These are phyloP conservation scores for Marasmarcha lunaedactyla DNA, from an alignment of 2,888 invertebrate species.

Conservation along the genomic window DNA sequence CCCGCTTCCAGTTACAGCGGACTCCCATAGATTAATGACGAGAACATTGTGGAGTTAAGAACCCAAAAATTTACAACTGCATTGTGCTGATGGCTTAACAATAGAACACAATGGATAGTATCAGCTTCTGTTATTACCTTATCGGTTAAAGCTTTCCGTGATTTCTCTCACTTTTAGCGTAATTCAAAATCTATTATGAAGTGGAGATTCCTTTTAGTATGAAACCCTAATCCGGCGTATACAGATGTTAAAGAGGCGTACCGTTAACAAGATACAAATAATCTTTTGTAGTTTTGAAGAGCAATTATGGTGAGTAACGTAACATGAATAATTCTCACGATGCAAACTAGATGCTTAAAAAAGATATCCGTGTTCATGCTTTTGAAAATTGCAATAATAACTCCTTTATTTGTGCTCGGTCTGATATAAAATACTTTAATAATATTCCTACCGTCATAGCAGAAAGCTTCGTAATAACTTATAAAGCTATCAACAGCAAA, in stretches of 20 bases:
- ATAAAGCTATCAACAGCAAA: conserved; percentile 19
- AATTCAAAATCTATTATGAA: conserved; percentile 53
- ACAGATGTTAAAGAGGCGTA: conserved; percentile 61
- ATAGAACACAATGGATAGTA: conserved; percentile 59
- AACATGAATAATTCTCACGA: neutral
- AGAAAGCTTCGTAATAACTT: neutral
- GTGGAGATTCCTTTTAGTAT: conserved; percentile 32
- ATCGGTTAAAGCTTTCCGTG: conserved; percentile 43
- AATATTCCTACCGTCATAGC: neutral
- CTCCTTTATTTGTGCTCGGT: neutral
- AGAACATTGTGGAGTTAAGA: conserved; percentile 65
- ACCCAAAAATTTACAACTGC: conserved; percentile 69
- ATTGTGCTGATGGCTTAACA: conserved; percentile 49
- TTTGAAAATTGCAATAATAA: no score
- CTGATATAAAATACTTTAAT: neutral
- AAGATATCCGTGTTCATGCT: no score
- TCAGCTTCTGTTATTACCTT: conserved; percentile 67
- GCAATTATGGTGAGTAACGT: conserved; percentile 9
- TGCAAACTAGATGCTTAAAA: no score
- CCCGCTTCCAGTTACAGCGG: conserved; percentile 63
- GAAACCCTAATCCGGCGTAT: conserved; percentile 27
- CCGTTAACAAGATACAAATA: conserved; percentile 50
- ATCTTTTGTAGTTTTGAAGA: conserved; percentile 29
- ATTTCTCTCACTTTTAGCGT: conserved; percentile 60
- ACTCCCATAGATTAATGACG: conserved; percentile 60